phyloP scores from a whole-genome alignment of 2,113 vertebrate species.

The Gymnorhina tibicen region DNA sequence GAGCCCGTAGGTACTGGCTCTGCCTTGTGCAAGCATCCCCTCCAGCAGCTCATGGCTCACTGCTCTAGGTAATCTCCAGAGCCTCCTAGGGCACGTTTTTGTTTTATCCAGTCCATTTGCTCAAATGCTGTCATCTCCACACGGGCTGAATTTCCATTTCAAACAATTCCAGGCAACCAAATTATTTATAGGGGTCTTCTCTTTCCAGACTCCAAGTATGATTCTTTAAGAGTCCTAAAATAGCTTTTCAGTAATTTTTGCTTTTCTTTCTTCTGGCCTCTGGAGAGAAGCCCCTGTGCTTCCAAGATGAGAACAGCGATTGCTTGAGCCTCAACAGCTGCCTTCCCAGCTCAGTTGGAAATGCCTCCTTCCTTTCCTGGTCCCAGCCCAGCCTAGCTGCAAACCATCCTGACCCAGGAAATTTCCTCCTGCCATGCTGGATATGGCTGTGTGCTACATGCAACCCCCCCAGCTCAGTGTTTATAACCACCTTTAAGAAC shows the following conservation, averaged over 20 bases:
- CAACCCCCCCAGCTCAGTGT: background rate
- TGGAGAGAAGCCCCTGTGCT: background rate
- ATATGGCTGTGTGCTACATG: background rate
- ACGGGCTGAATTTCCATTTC: conserved; percentile 13
- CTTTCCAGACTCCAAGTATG: background rate
- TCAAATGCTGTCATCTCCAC: background rate
- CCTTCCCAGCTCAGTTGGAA: background rate
- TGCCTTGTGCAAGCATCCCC: rapidly evolving
- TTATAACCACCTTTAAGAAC: background rate
- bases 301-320: rapidly evolving
- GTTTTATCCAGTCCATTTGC: background rate
- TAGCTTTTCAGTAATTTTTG: background rate
- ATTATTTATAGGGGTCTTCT: background rate
- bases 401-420: background rate
- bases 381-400: background rate
- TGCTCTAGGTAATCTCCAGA: background rate
- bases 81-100: background rate
- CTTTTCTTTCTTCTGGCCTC: background rate
- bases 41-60: background rate
- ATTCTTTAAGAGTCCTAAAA: background rate
- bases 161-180: background rate
- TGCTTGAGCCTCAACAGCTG: background rate
- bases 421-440: background rate
- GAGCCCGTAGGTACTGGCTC: rapidly evolving
- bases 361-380: background rate